Percentiles rank a stretch among this genome's conserved stretches.
phyloP scores from a whole-genome alignment of 2,888 invertebrate species.

The Pyrrhosoma nymphula region DNA sequence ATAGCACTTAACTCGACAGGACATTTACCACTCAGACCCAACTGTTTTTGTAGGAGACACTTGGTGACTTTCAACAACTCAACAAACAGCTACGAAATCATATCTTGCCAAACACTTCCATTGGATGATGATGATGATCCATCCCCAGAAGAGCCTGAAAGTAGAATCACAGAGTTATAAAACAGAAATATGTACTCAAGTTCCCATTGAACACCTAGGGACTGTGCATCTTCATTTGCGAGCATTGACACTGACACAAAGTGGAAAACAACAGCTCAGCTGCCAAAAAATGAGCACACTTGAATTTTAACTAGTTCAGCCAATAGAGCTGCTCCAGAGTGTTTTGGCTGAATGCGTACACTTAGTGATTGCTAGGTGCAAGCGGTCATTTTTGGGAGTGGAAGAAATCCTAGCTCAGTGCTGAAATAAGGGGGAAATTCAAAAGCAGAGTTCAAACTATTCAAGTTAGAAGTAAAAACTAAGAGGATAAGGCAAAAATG shows the following conservation, averaged over 20 bases:
- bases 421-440: too few relatives aligned
- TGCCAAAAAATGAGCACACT: too few relatives aligned
- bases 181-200: not conserved
- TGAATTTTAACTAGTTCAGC: too few relatives aligned
- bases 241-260: not conserved
- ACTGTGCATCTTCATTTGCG: not conserved
- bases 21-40: conserved; percentile 60
- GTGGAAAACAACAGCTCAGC: not conserved
- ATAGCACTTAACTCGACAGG: conserved; percentile 61
- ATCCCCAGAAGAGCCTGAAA: conserved; percentile 77
- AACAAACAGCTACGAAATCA: conserved; percentile 79
- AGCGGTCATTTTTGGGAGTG: too few relatives aligned
- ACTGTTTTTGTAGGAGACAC: conserved; percentile 68
- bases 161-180: conserved; percentile 71
- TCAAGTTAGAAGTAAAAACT: too few relatives aligned
- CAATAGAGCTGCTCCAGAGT: too few relatives aligned
- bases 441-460: too few relatives aligned
- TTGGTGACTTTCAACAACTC: conserved; percentile 62
- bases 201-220: too few relatives aligned
- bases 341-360: too few relatives aligned
- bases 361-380: too few relatives aligned
- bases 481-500: too few relatives aligned
- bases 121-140: conserved; percentile 77
- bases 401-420: too few relatives aligned
- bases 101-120: conserved; percentile 81